phyloP scores from a whole-genome alignment of 2,113 vertebrate species.

The Hypocryptadius cinnamomeus region DNA sequence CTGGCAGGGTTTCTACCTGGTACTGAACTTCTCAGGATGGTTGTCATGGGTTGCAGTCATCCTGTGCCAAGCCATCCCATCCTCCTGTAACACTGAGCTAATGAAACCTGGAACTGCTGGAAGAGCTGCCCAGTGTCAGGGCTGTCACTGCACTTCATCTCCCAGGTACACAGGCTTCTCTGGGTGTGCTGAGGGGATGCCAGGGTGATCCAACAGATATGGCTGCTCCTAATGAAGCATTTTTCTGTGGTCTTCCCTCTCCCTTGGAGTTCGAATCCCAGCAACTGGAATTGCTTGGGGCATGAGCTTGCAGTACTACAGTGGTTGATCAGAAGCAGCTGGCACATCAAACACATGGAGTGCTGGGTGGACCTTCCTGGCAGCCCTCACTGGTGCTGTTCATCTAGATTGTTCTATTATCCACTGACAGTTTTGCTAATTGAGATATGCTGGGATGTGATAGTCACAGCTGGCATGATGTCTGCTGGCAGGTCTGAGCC shows the following conservation, averaged over 20 bases:
- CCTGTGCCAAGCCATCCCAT: neutral
- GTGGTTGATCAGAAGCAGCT: neutral
- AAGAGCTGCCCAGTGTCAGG: neutral
- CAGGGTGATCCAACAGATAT: rapidly evolving
- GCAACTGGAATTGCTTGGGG: neutral
- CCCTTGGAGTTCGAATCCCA: neutral
- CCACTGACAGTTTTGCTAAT: neutral
- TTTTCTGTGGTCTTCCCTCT: neutral
- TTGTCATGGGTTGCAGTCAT: neutral
- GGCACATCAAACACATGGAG: neutral
- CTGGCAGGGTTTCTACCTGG: neutral
- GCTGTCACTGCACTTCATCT: neutral
- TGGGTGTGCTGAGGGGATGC: neutral
- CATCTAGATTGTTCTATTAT: neutral
- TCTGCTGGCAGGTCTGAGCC: neutral
- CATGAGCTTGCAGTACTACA: neutral
- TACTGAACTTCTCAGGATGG: neutral
- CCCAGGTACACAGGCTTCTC: neutral
- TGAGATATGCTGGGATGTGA: neutral
- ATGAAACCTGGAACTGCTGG: neutral
- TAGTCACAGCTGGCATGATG: neutral
- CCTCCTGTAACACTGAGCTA: rapidly evolving
- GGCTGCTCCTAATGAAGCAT: neutral
- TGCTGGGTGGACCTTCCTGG: neutral
- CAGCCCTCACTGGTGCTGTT: neutral